These are phyloP conservation scores for Lucifuga dentata DNA, from an alignment of 2,113 vertebrate genomes.

Conservation along the genomic window DNA sequence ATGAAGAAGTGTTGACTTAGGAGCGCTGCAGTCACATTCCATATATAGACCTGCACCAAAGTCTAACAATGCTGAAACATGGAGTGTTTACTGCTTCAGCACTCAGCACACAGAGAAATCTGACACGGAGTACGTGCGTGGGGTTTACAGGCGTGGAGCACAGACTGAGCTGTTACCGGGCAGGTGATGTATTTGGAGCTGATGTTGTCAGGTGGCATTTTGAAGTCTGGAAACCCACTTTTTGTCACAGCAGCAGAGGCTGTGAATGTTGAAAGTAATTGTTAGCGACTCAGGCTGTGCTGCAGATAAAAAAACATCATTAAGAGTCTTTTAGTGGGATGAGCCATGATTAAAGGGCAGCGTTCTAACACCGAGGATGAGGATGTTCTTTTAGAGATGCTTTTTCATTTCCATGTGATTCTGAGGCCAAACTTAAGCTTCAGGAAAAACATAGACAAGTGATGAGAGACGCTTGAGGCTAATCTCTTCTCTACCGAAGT, in stretches of 20 bases:
- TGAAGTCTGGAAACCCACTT: background rate
- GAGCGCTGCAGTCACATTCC: conserved; percentile 22
- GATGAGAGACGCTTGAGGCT: conserved; percentile 36
- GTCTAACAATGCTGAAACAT: conserved; percentile 18
- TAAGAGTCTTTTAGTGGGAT: no score
- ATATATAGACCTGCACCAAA: conserved; percentile 25
- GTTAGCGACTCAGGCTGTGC: no score
- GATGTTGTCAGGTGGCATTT: background rate
- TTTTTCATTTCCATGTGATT: background rate
- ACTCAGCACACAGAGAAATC: conserved; percentile 20
- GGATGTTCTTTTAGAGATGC: conserved; percentile 1
- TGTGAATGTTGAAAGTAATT: no score
- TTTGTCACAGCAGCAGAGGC: background rate
- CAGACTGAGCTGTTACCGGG: conserved; percentile 21
- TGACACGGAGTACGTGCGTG: conserved; percentile 24
- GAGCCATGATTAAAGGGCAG: no score
- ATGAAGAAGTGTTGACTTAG: conserved; percentile 26
- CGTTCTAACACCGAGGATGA: no score
- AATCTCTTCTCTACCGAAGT: conserved; percentile 47
- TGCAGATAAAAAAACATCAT: no score
- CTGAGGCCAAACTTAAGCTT: conserved; percentile 2
- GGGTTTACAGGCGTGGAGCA: conserved; percentile 15
- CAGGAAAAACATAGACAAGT: background rate
- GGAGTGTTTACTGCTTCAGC: conserved; percentile 25
- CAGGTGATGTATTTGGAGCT: background rate